A percentile compares a stretch with the other conserved stretches of the same genome.
These are phyloP conservation scores for Apomyelois bistriatella DNA, from an alignment of 2,888 invertebrate genomes.

Conservation along the genomic window DNA sequence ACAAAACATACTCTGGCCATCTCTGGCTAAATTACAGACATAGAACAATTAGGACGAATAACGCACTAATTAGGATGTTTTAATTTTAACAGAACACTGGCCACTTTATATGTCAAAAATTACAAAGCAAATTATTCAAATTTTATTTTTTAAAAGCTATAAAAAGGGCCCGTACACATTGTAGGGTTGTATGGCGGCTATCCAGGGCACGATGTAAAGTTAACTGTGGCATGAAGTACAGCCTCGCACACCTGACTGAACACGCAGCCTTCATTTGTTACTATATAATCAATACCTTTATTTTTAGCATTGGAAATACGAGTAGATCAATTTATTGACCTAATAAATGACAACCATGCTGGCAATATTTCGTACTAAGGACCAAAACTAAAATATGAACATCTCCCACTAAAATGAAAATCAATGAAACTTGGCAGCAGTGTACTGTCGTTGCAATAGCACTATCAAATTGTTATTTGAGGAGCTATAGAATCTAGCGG, in stretches of 20 bases:
- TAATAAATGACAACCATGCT: neutral
- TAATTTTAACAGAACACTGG: neutral
- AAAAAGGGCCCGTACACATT: neutral
- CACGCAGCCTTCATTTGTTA: conserved; percentile 1
- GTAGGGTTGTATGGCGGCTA: neutral
- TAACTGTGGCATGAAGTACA: neutral
- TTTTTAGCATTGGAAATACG: neutral
- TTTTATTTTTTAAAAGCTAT: neutral
- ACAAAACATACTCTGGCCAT: neutral
- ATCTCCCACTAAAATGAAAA: neutral
- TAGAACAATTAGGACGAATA: neutral
- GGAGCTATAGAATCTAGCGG: too few species aligned
- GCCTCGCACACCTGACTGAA: neutral
- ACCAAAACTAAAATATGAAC: too few species aligned
- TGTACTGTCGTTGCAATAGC: neutral
- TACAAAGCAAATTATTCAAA: neutral
- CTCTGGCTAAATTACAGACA: neutral
- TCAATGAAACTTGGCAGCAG: conserved; percentile 1
- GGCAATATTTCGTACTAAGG: too few species aligned
- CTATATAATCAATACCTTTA: neutral
- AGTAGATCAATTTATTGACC: neutral
- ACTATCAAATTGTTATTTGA: too few species aligned
- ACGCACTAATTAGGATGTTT: neutral
- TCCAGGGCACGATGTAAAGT: neutral
- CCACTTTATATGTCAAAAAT: neutral